These are phyloP conservation scores for Pandion haliaetus DNA, from an alignment of 2,113 vertebrate species.

Conservation along the genomic window DNA sequence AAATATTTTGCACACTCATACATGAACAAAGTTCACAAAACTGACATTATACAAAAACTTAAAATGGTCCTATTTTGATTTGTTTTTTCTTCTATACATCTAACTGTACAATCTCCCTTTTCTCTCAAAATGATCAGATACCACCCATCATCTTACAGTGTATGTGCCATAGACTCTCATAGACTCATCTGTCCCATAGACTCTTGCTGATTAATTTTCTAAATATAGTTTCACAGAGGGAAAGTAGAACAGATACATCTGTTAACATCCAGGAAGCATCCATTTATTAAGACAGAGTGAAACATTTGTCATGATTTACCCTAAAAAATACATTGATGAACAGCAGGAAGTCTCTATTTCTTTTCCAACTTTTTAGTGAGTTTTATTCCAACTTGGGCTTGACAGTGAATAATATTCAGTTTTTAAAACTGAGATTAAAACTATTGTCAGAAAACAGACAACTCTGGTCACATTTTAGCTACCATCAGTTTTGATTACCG, in stretches of 20 bases:
- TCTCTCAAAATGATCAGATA: background rate
- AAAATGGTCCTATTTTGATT: background rate
- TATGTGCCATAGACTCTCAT: background rate
- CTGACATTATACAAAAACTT: background rate
- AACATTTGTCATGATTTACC: background rate
- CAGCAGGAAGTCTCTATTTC: background rate
- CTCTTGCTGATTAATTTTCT: background rate
- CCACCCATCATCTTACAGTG: too few species aligned
- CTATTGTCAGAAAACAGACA: background rate
- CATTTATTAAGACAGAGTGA: background rate
- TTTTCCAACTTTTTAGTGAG: background rate
- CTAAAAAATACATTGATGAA: background rate
- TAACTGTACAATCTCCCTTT: background rate
- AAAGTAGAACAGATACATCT: background rate
- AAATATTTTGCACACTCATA: background rate
- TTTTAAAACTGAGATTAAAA: background rate
- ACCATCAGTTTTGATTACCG: background rate
- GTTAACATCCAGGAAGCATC: background rate
- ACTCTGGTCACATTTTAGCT: background rate
- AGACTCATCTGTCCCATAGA: background rate
- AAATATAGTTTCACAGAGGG: background rate
- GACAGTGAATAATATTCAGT: background rate
- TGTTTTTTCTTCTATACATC: background rate
- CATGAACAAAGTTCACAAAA: background rate
- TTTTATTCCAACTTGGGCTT: background rate